A percentile compares a stretch with the other conserved stretches of the same genome.
Evolutionary conservation across 2,113 vertebrate genomes (phyloP).

Genomic region (Galemys pyrenaicus): DNA sequence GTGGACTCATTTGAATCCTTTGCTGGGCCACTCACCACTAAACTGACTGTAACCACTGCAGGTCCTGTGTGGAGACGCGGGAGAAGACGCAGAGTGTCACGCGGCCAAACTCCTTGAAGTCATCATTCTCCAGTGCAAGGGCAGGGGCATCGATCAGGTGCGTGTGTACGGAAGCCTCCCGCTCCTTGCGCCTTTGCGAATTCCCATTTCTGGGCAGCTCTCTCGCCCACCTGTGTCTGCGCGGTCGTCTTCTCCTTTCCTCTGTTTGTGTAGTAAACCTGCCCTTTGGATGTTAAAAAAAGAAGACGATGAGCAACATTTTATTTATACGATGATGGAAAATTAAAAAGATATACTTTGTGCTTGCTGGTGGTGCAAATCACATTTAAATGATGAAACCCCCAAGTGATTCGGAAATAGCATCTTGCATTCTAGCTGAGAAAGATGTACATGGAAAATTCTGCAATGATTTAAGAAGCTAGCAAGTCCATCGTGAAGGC

Average conservation of each 20-base stretch:
- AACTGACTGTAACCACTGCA: slow-evolving; percentile 74
- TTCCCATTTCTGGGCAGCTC: background rate
- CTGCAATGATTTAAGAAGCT: background rate
- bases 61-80: slow-evolving; percentile 94
- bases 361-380: background rate
- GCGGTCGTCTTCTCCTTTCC: too few relatives aligned
- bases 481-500: background rate
- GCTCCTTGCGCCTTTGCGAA: background rate
- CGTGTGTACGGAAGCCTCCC: background rate
- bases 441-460: background rate
- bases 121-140: slow-evolving; percentile 96
- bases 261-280: too few relatives aligned
- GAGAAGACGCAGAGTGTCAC: slow-evolving; percentile 96
- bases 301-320: background rate
- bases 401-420: background rate
- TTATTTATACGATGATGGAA: background rate
- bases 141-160: slow-evolving; percentile 97
- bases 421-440: background rate
- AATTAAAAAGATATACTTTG: background rate
- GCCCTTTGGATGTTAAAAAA: too few relatives aligned
- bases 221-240: too few relatives aligned
- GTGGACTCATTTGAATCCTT: background rate
- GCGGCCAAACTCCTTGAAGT: slow-evolving; percentile 98
- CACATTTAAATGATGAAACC: background rate
- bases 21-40: background rate